Evolutionary conservation across 2,888 invertebrate species (phyloP).

Genomic region (Therioaphis trifolii): DNA sequence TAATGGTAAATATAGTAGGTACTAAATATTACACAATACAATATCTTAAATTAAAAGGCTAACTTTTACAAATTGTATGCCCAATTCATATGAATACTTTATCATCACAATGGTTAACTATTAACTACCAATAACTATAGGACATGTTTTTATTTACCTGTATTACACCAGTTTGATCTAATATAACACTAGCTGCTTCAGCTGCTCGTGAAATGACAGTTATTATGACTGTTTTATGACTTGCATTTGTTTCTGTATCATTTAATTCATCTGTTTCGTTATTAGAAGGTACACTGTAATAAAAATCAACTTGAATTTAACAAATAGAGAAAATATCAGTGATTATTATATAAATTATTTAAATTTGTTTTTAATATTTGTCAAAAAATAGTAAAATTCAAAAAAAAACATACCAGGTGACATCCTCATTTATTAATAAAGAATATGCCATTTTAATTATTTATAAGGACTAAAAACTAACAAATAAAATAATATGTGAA

Average conservation of each 20-base stretch:
- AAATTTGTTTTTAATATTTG: background rate
- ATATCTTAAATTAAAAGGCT: no score
- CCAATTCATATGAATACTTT: no score
- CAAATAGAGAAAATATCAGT: background rate
- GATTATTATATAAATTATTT: background rate
- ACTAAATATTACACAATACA: no score
- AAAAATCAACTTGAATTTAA: background rate
- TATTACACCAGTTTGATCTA: constrained; percentile 39
- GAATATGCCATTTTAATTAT: constrained; percentile 50
- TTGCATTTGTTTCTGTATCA: background rate
- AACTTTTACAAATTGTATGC: no score
- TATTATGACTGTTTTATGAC: constrained; percentile 40
- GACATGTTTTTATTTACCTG: constrained; percentile 27
- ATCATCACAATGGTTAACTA: no score
- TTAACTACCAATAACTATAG: background rate
- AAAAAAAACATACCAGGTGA: constrained; percentile 28
- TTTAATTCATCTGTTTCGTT: background rate
- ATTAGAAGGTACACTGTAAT: constrained; percentile 25
- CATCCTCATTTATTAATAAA: constrained; percentile 50
- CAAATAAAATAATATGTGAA: background rate
- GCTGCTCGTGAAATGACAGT: constrained; percentile 40
- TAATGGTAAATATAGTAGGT: no score
- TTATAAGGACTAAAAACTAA: background rate
- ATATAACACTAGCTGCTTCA: constrained; percentile 44
- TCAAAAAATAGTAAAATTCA: background rate